A percentile compares a stretch with the other conserved stretches of the same genome.
These are phyloP conservation scores for Protobothrops mucrosquamatus DNA, from an alignment of 2,113 vertebrate genomes.

Conservation along the genomic window DNA sequence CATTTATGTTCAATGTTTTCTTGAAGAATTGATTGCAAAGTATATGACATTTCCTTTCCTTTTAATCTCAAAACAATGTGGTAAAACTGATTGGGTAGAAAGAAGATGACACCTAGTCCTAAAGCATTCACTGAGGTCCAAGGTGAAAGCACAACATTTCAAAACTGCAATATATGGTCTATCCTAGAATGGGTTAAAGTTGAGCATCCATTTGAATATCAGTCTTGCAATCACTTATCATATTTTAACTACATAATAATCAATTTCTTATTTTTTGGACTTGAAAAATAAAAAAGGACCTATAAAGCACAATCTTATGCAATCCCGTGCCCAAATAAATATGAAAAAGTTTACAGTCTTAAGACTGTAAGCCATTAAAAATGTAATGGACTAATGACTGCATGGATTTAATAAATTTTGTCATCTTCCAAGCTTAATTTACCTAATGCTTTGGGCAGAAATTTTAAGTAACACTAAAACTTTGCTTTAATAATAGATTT, in stretches of 20 bases:
- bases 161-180: not conserved
- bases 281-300: slow-evolving; percentile 29
- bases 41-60: not conserved
- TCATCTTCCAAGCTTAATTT: not conserved
- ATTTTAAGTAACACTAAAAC: not conserved
- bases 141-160: not conserved
- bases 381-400: not conserved
- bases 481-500: slow-evolving; percentile 11
- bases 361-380: not conserved
- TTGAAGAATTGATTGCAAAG: not conserved
- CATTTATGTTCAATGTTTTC: not conserved
- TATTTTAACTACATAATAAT: slow-evolving; percentile 37
- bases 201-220: not conserved
- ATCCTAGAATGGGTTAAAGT: not conserved
- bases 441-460: not conserved
- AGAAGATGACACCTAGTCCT: not conserved
- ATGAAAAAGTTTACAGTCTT: not conserved
- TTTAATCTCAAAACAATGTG: not conserved
- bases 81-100: not conserved
- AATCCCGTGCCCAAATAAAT: not conserved
- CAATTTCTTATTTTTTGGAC: slow-evolving; percentile 30
- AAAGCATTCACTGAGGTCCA: not conserved
- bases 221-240: not conserved
- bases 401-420: not conserved
- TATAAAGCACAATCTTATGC: not conserved